Conservation (phyloP, 2,797 vertebrate species). For the Enoplosus armatus region DNA sequence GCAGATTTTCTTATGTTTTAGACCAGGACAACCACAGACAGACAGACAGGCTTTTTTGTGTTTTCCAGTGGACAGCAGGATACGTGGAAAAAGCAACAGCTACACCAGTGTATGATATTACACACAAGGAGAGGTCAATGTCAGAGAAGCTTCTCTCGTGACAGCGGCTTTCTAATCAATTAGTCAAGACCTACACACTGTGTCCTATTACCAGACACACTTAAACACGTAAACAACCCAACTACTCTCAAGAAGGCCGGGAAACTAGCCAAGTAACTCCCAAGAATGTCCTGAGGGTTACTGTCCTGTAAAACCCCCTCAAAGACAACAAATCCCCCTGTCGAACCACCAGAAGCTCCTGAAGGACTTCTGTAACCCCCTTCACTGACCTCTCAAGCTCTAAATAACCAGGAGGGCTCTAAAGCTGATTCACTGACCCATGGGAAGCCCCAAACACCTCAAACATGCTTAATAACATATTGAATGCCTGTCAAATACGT, state of each 20-base stretch:
- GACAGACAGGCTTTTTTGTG: no score
- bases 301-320: neutral
- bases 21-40: neutral
- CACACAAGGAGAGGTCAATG: conserved; percentile 35
- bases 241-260: neutral
- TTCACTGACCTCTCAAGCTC: neutral
- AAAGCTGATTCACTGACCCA: neutral
- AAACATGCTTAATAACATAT: neutral
- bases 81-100: conserved; percentile 25
- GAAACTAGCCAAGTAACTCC: neutral
- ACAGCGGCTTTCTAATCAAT: conserved; percentile 64
- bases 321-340: neutral
- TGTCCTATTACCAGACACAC: conserved; percentile 51
- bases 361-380: no score
- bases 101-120: conserved; percentile 11
- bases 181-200: conserved; percentile 54
- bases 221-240: neutral
- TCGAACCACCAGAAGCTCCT: neutral
- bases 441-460: neutral
- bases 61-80: neutral
- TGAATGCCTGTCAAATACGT: neutral
- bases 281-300: no score
- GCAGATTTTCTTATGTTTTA: no score
- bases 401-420: neutral
- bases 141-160: conserved; percentile 51